These are phyloP conservation scores for Rhynchophorus ferrugineus DNA, from an alignment of 1,140 invertebrate species.

Conservation along the genomic window DNA sequence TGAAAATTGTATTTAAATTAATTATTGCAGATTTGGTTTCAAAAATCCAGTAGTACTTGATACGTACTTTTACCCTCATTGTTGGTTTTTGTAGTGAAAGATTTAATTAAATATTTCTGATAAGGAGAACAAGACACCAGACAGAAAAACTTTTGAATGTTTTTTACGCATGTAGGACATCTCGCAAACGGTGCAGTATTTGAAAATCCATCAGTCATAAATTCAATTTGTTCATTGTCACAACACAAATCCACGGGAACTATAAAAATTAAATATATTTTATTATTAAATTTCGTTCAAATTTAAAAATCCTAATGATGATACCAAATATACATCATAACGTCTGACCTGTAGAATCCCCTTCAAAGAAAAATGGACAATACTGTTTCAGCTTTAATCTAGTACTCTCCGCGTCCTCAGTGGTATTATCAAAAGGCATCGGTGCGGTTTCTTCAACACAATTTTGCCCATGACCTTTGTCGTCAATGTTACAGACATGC, in stretches of 20 bases:
- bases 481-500: constrained; percentile 19
- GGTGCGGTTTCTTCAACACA: constrained; percentile 12
- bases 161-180: constrained; percentile 53
- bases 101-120: constrained; percentile 36
- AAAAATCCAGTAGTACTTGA: no score
- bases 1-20: no score
- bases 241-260: constrained; percentile 46
- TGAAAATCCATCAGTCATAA: constrained; percentile 42
- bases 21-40: no score
- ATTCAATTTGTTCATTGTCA: constrained; percentile 41
- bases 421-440: constrained; percentile 9
- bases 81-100: not conserved
- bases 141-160: constrained; percentile 52
- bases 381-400: constrained; percentile 11
- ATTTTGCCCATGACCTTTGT: constrained; percentile 20
- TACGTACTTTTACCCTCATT: no score
- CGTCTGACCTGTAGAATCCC: not conserved
- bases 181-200: constrained; percentile 51
- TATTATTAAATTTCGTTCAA: no score
- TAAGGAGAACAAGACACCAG: constrained; percentile 53
- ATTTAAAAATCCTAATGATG: not conserved
- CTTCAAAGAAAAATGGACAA: constrained; percentile 25
- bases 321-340: no score
- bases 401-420: constrained; percentile 8
- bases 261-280: constrained; percentile 1